phyloP scores from a whole-genome alignment of 1,140 invertebrate species.

The Drosophila nasuta region DNA sequence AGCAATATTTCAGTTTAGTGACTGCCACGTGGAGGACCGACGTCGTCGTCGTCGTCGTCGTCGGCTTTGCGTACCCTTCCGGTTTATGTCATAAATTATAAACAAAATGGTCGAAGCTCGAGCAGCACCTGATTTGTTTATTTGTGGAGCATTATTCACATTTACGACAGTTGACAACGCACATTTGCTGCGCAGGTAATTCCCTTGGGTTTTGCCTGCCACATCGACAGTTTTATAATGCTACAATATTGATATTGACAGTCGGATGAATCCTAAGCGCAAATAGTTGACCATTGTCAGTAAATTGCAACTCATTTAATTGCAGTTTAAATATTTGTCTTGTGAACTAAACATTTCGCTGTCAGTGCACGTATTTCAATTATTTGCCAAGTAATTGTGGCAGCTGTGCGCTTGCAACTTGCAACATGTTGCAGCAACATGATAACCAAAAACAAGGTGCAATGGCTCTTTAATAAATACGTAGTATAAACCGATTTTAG shows the following conservation, averaged over 20 bases:
- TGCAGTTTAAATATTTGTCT: slow-evolving; percentile 56
- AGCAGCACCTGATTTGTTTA: slow-evolving; percentile 73
- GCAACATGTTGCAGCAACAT: slow-evolving; percentile 46
- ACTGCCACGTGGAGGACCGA: background rate
- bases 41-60: background rate
- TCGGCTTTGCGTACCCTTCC: slow-evolving; percentile 35
- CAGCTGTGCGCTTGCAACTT: slow-evolving; percentile 15
- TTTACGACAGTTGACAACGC: slow-evolving; percentile 50
- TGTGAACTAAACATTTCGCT: slow-evolving; percentile 15
- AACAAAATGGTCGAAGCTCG: slow-evolving; percentile 44
- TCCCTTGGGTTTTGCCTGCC: slow-evolving; percentile 11
- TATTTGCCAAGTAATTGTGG: slow-evolving; percentile 50
- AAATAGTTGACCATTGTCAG: background rate
- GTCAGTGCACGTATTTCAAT: slow-evolving; percentile 52
- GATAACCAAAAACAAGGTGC: background rate
- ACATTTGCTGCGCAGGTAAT: slow-evolving; percentile 24
- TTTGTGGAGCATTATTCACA: slow-evolving; percentile 68
- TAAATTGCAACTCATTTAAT: slow-evolving; percentile 40
- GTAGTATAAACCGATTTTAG: slow-evolving; percentile 16
- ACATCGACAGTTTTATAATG: slow-evolving; percentile 35
- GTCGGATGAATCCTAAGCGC: slow-evolving; percentile 11
- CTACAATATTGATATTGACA: slow-evolving; percentile 42
- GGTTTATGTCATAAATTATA: slow-evolving; percentile 60
- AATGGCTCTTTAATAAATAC: background rate
- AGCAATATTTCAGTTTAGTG: slow-evolving; percentile 72